Base-by-base conservation (phyloP, 2,797 vertebrate species). In the Mionectes olivaceus region DNA sequence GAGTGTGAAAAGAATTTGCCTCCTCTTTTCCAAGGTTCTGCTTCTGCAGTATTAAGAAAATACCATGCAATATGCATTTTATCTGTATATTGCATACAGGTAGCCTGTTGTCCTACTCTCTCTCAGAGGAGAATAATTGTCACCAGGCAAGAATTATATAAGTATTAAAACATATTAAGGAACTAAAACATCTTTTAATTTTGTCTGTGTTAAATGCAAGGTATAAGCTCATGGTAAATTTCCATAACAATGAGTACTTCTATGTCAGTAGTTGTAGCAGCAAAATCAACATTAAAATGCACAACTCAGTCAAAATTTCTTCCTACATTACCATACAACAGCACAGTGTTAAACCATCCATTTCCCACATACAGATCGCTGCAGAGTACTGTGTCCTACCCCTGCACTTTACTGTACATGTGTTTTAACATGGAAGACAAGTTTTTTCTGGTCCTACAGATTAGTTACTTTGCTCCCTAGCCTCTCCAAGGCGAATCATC, bases 21-120 rank as follows among this genome's bases (percentile, higher is more conserved):
- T 78, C 30, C 11, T 59, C 6, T 80, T 88, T 82, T 90, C 27
- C 25, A 83, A 63, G 17, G 3, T 49, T 49, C 13, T 5, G 2
- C 60, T 83, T 87, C 46, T 65, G 17, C 13, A 53, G 18, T 47
- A 57, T 33, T 61, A 50, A 50, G 30, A 46, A 74, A 73, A 50
- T 32, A 56, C 1, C 1, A 64, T 3, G 4, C 5, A 24, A 53
- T 13, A 19, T n/a, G 2, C 2, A 30, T 50, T n/a, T 70, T 76
- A 52, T 61, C 19, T 46, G 9, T 11, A 7, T 16, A 8, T 15
- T 74, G 10, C 19, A 32, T 7, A 19, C 4, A 47, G 22, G 6
- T 2, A 70, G 7, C 11, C 44, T 55, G 3, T 46, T 85, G 5
- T 44, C 18, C 23, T 63, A 7, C 3, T 10, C 11, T 7, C 2